Evolutionary conservation across 2,113 vertebrate genomes (phyloP), one percentile per base, ranked within the genome.

Genomic region (Corythornis vintsioides): DNA sequence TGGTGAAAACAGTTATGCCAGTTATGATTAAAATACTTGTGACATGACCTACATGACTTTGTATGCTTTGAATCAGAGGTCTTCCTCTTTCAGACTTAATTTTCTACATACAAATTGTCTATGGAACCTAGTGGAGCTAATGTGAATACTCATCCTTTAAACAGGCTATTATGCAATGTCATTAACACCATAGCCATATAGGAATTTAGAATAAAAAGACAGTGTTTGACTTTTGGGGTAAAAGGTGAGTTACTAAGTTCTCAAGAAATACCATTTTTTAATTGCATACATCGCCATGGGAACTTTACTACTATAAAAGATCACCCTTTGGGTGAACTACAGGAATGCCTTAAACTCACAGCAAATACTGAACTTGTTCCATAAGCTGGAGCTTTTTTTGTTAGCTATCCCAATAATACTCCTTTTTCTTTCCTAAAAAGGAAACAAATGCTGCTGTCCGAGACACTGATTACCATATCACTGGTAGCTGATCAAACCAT

Each of bases 361-460:
- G 19, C 9, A 86, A 94, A 92, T 48, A 56, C 15, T 77, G 19
- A 63, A 65, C 33, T 90, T 74, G 15, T 71, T 92, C 83, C 88
- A 83, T 88, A 83, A 88, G 24, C 65, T 83, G 31, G 53, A 80
- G 48, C 11, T 77, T 86, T 53, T 75, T 91, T 88, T 88, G 64
- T 76, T 65, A 91, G 67, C 26, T 83, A 52, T 64, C 48, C 47
- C 64, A 67, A 50, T 29, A 64, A 16, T 28, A 84, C 12, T 52
- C 29, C 18, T 45, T 85, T 92, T 93, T 71, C 52, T 72, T 83
- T 67, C 83, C 86, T 88, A 90, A 93, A 89, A 89, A 95, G 71
- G 81, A 89, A 89, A 56, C 12, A 89, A 80, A 86, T 47, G 12
- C 50, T 95, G 57, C 84, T 79, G 43, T 47, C 75, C 82, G 65